Evolutionary conservation across 2,888 invertebrate genomes (phyloP), one percentile per base, ranked within the genome.

Genomic region (Tenthredo notha): DNA sequence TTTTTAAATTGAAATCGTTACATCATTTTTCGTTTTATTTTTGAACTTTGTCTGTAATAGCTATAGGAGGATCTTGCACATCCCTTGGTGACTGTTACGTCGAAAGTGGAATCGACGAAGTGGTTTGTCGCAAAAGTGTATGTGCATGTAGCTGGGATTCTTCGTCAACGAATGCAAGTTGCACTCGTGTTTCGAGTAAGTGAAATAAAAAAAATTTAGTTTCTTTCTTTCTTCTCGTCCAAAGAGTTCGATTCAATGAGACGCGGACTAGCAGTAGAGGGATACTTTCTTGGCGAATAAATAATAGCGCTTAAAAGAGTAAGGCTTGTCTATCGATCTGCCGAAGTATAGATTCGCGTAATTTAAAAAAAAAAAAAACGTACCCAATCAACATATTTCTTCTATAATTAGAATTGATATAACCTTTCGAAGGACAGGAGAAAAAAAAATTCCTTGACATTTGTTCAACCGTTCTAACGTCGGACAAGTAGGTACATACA

Each of bases 31-130:
- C 21, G 18, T 4, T 2, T 33, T 21, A 74, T 74, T 78, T 25
- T 84, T 85, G 86, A 91, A 10, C 15, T 54, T 70, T 74, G 21
- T 84, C 80, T 82, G 33, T 86, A 86, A 54, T 84, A 91, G 92
- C 85, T 84, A 86, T 92, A n/a, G 89, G 88, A 2, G 88, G 89
- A 80, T 72, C 70, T 15, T 92, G 91, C 72, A 5, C 47, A 6
- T 87, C 83, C n/a, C 58, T 86, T 2, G 87, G 86, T 6, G 91
- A 92, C 84, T 92, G 92, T 85, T 91, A 90, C 85, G 84, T 89
- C 74, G 86, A 85, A 77, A 85, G 61, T 33, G 65, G 86, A 58
- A 21, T 70, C 40, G n/a, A 87, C 15, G 77, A 85, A 47, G 87
- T 88, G n/a, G 54, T 85, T 12, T 89, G 88, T 72, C 80, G 83